phyloP scores from a whole-genome alignment of 1,140 invertebrate genomes.

The Drosophila sp. region DNA sequence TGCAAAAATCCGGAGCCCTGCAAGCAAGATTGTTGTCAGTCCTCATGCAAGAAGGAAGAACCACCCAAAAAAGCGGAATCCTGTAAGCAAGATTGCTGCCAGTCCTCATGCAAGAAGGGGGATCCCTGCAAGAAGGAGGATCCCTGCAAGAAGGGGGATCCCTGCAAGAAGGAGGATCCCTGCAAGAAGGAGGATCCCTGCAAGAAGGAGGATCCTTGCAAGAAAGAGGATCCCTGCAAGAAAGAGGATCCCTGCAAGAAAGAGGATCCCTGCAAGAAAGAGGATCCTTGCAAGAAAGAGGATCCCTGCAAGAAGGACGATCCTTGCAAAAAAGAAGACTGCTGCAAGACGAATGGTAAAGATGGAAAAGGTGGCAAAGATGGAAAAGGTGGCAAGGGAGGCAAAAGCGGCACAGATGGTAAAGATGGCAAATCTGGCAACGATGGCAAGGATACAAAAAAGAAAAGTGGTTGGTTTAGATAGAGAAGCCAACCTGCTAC shows the following conservation, averaged over 20 bases:
- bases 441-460: not conserved
- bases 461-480: conserved; percentile 1
- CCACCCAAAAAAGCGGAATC: not conserved
- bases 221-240: not conserved
- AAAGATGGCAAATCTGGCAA: not conserved
- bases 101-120: not conserved
- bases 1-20: not conserved
- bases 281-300: conserved; percentile 8
- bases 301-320: conserved; percentile 19
- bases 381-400: not conserved
- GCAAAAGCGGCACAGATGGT: not conserved
- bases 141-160: conserved; percentile 1
- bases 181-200: conserved; percentile 9
- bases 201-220: not conserved
- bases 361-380: not conserved
- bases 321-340: conserved; percentile 11
- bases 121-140: conserved; percentile 22
- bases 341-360: not conserved
- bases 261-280: conserved; percentile 14
- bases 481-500: not conserved
- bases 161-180: not conserved
- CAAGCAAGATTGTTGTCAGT: not conserved
- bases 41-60: not conserved
- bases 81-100: not conserved
- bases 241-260: not conserved